Evolutionary conservation across 1,140 invertebrate genomes (phyloP).

Genomic region (Bemisia tabaci): DNA sequence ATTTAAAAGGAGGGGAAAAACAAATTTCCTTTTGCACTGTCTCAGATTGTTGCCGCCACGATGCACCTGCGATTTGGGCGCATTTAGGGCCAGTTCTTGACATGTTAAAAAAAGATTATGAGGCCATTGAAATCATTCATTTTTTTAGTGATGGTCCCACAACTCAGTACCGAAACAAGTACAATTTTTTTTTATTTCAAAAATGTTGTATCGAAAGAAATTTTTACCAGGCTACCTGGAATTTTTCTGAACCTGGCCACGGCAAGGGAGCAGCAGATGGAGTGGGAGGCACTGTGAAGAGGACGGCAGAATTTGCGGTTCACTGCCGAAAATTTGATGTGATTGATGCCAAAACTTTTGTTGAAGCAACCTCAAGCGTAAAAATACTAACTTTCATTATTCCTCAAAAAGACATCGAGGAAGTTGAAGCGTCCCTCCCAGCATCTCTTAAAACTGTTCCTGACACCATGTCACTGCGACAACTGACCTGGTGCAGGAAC

Average conservation of each 20-base stretch:
- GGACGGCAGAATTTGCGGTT: conserved; percentile 18
- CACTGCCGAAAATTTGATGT: background rate
- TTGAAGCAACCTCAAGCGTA: background rate
- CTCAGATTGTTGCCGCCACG: background rate
- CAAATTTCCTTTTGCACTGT: background rate
- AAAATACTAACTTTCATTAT: too few relatives aligned
- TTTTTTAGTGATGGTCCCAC: background rate
- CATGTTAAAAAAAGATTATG: background rate
- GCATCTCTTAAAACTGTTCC: too few relatives aligned
- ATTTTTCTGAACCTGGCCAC: conserved; percentile 21
- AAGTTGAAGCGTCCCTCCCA: too few relatives aligned
- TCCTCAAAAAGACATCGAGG: too few relatives aligned
- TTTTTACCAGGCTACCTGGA: conserved; percentile 12
- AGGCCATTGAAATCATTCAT: conserved; percentile 1
- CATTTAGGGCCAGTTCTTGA: background rate
- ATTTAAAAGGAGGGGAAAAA: background rate
- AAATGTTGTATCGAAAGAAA: background rate
- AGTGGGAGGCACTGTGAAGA: conserved; percentile 20
- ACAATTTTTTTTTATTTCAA: conserved; percentile 11
- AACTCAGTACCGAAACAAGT: conserved; percentile 10
- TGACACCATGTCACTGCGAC: too few relatives aligned
- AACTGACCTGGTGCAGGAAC: too few relatives aligned
- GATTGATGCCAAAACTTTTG: background rate
- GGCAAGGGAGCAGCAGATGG: conserved; percentile 22
- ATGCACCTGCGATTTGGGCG: background rate